Conservation (phyloP, 2,797 vertebrate genomes). For the Cygnus olor region DNA sequence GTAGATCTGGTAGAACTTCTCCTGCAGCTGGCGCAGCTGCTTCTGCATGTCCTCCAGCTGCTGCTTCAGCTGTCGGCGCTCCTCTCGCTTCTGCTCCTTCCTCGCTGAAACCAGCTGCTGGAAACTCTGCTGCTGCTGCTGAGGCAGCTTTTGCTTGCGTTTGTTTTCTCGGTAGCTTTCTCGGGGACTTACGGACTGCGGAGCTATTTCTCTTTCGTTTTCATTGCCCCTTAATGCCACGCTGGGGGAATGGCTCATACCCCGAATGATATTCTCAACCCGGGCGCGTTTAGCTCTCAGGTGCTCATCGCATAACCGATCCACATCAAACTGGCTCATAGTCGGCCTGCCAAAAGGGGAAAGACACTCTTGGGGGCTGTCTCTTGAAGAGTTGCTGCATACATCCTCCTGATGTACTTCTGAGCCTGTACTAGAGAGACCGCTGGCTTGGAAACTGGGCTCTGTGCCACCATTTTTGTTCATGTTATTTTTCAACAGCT, state of each 20-base stretch:
- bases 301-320: conserved; percentile 96
- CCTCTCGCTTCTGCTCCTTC: conserved; percentile 96
- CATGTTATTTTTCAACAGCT: conserved; percentile 99
- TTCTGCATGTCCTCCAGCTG: conserved; percentile 99
- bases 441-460: conserved; percentile 91
- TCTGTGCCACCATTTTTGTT: conserved; percentile 96
- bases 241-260: conserved; percentile 98
- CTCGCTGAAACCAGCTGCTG: conserved; percentile 96
- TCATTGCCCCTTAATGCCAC: conserved; percentile 89
- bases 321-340: conserved; percentile 92
- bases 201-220: conserved; percentile 89
- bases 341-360: conserved; percentile 94
- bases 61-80: conserved; percentile 95
- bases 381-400: conserved; percentile 98
- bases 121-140: conserved; percentile 98
- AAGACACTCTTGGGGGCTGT: conserved; percentile 96
- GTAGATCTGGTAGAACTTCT: conserved; percentile 99
- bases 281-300: conserved; percentile 97
- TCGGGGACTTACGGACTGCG: conserved; percentile 90
- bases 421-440: conserved; percentile 94
- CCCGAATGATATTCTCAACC: conserved; percentile 98
- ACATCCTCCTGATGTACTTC: conserved; percentile 95
- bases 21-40: conserved; percentile 98
- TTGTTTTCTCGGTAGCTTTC: conserved; percentile 98
- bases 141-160: conserved; percentile 97